Evolutionary conservation across 2,113 vertebrate species (phyloP).

Genomic region (Regulus satrapa): DNA sequence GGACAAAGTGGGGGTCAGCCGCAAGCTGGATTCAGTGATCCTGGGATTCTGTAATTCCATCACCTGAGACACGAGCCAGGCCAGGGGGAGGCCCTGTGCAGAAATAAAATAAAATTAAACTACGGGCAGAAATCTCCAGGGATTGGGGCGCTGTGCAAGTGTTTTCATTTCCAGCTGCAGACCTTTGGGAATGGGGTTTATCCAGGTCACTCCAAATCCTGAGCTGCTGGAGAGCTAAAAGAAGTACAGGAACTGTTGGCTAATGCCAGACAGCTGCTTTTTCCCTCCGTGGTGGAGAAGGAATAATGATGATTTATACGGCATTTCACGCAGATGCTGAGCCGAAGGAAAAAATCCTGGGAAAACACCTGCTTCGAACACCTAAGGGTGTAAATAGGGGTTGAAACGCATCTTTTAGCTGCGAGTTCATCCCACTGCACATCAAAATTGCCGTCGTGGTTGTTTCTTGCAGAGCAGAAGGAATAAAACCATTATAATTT

Average conservation of each 20-base stretch:
- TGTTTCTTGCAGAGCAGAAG: neutral
- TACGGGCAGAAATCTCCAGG: rapidly evolving
- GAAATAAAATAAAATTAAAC: neutral
- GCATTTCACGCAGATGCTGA: neutral
- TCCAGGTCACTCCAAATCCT: rapidly evolving
- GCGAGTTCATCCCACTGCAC: rapidly evolving
- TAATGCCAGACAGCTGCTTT: neutral
- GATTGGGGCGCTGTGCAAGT: rapidly evolving
- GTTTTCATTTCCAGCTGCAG: neutral
- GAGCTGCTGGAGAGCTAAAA: too few species aligned
- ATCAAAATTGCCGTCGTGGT: neutral
- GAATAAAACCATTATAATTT: neutral
- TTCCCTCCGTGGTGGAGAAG: neutral
- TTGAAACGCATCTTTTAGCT: neutral
- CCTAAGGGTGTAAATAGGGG: neutral
- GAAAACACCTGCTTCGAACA: neutral
- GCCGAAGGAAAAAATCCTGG: neutral
- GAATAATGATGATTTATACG: rapidly evolving
- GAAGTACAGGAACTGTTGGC: rapidly evolving
- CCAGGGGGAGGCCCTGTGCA: rapidly evolving
- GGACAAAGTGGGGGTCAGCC: rapidly evolving
- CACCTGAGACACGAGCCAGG: neutral
- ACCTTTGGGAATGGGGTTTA: neutral
- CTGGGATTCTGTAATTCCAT: neutral
- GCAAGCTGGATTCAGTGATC: neutral